Percentiles rank a stretch among this genome's conserved stretches.
These are phyloP conservation scores for Nerophis lumbriciformis DNA, from an alignment of 2,113 vertebrate genomes.

Conservation along the genomic window DNA sequence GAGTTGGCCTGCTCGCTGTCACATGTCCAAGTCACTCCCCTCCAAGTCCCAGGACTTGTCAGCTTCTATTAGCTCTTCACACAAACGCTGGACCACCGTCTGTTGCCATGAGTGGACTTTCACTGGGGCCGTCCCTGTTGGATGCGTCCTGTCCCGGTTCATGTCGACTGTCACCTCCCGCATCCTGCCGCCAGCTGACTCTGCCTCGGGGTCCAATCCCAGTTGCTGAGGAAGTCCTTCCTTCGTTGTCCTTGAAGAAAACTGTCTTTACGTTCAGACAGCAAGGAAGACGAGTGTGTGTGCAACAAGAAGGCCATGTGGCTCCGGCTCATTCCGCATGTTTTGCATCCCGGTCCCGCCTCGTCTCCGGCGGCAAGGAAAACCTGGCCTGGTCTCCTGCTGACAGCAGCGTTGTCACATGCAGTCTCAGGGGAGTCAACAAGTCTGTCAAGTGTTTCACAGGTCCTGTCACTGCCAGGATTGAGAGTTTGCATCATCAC, in stretches of 20 bases:
- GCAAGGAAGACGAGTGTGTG: conserved; percentile 20
- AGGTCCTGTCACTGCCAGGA: conserved; percentile 25
- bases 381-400: conserved; percentile 33
- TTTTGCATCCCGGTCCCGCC: conserved; percentile 38
- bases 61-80: conserved; percentile 56
- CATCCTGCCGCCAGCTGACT: conserved; percentile 23
- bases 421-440: conserved; percentile 45
- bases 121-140: conserved; percentile 53
- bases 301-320: conserved; percentile 38
- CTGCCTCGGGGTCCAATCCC: conserved; percentile 14
- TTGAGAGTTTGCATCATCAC: conserved; percentile 13
- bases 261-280: conserved; percentile 36
- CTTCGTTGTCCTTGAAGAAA: neutral
- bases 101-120: conserved; percentile 29
- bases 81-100: conserved; percentile 18
- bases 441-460: conserved; percentile 38
- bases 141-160: conserved; percentile 37
- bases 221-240: too few relatives aligned
- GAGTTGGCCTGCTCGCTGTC: conserved; percentile 60
- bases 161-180: conserved; percentile 54
- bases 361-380: conserved; percentile 38
- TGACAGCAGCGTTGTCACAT: conserved; percentile 47
- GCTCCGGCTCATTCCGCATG: conserved; percentile 35
- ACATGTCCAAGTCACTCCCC: conserved; percentile 65
- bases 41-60: conserved; percentile 59